Evolutionary conservation across 2,797 vertebrate species (phyloP).

Genomic region (Sebastolobus alascanus): DNA sequence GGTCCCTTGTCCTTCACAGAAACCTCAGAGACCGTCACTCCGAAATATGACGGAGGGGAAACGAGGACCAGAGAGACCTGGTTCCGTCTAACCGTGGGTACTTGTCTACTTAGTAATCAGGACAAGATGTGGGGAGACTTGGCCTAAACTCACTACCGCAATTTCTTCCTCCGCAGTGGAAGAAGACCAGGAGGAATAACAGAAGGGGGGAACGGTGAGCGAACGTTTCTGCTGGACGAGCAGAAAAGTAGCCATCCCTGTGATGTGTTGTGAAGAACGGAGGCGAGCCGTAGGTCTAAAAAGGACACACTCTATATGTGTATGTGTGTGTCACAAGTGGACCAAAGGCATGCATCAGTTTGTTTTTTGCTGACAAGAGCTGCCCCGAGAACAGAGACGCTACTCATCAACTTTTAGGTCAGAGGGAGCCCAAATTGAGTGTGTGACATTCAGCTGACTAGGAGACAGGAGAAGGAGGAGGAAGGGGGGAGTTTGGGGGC

Average conservation of each 20-base stretch:
- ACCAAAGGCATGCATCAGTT: conserved; percentile 49
- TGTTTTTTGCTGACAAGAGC: conserved; percentile 68
- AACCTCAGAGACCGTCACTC: conserved; percentile 58
- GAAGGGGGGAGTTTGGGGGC: neutral
- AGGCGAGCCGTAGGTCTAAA: conserved; percentile 55
- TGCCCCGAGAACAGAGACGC: conserved; percentile 73
- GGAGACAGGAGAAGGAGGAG: conserved; percentile 42
- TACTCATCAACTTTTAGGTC: conserved; percentile 76
- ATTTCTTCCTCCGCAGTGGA: conserved; percentile 68
- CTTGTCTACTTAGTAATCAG: conserved; percentile 81
- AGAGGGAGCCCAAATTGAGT: conserved; percentile 74
- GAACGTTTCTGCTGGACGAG: conserved; percentile 67
- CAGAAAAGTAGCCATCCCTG: conserved; percentile 68
- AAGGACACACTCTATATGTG: conserved; percentile 48
- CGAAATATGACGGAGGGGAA: conserved; percentile 55
- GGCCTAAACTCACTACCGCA: conserved; percentile 70
- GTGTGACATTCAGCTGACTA: conserved; percentile 66
- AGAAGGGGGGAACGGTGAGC: conserved; percentile 51
- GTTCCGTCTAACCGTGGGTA: conserved; percentile 67
- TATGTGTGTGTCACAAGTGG: conserved; percentile 41
- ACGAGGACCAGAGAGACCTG: conserved; percentile 62
- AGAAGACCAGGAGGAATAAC: conserved; percentile 70
- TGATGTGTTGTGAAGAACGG: conserved; percentile 59
- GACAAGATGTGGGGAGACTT: conserved; percentile 79
- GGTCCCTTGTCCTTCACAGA: conserved; percentile 46